phyloP scores from a whole-genome alignment of 2,113 vertebrate species.

The Peromyscus polionotus region DNA sequence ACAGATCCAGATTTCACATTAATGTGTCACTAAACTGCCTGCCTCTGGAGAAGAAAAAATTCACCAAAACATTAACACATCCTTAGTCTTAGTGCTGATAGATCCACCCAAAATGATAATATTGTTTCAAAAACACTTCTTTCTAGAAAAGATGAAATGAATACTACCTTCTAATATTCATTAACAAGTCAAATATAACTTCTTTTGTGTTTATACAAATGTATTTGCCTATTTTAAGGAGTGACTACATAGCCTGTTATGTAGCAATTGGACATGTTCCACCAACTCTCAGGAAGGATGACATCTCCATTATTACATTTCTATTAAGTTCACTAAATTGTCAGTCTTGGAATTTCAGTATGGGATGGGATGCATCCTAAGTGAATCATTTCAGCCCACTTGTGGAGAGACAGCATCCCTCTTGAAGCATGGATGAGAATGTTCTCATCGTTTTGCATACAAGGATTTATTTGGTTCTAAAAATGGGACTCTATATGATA shows the following conservation, averaged over 20 bases:
- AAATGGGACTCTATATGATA: not conserved
- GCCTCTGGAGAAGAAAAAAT: not conserved
- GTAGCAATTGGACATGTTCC: not conserved
- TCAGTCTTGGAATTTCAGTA: not conserved
- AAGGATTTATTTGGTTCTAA: not conserved
- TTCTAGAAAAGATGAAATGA: not conserved
- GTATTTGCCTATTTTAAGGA: not conserved
- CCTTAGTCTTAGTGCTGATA: not conserved
- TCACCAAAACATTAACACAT: not conserved
- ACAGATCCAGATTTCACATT: not conserved
- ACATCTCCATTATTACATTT: not conserved
- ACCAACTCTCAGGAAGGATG: not conserved
- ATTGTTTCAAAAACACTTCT: not conserved
- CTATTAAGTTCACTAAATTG: not conserved
- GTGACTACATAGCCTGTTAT: not conserved
- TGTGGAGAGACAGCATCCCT: not conserved
- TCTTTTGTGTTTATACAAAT: not conserved
- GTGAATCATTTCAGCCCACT: not conserved
- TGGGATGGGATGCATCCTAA: not conserved
- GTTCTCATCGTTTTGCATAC: not conserved
- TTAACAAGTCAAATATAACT: not conserved
- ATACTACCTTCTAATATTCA: not conserved
- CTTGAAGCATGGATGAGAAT: not conserved
- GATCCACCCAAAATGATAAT: not conserved
- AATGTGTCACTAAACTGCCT: not conserved